Evolutionary conservation across 2,113 vertebrate genomes (phyloP), one percentile per base, ranked within the genome.

Genomic region (Melanerpes formicivorus): DNA sequence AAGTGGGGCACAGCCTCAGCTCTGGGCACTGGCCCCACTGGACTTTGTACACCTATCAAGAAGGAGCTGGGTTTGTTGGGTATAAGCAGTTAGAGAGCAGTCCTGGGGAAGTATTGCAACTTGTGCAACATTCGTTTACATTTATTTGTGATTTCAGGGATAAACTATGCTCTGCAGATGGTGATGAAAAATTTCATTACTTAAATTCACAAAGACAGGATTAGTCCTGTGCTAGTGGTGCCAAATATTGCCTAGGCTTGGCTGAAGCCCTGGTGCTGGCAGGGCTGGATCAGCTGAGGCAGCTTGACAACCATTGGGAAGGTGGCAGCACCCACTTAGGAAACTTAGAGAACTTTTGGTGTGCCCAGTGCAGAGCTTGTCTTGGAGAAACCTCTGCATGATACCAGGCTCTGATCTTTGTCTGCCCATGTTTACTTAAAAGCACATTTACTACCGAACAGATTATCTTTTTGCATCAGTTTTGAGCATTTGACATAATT

Each of bases 371-470:
- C n/a, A 79, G 63, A 34, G 21, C 3, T 34, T 29, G 10, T 12
- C 50, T 63, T 56, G 65, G 21, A 63, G 59, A 69, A 60, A 56
- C 21, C 44, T 25, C 78, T 59, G 21, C 2, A 2, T 2, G 11
- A 23, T 21, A 32, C 52, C 14, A 29, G 3, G 5, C 37, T 18
- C 18, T 10, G 42, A 14, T 8, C 46, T 26, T 59, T 25, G 67
- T 46, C 56, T 65, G 58, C 50, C 17, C 7, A 1, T 0, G 2
- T 44, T 37, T 74, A 22, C 26, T 22, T 8, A 27, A 2, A 2
- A 16, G 7, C 7, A 58, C 19, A 5, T 72, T 81, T 58, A 59
- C 6, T 7, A 67, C 48, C 64, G 42, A 48, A 64, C 3, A 25
- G 18, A 48, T 60, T 11, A 23, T 50, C 27, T 67, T 32, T 56